These are phyloP conservation scores for Pseudoips prasinana DNA, from an alignment of 2,888 invertebrate genomes.

Conservation along the genomic window DNA sequence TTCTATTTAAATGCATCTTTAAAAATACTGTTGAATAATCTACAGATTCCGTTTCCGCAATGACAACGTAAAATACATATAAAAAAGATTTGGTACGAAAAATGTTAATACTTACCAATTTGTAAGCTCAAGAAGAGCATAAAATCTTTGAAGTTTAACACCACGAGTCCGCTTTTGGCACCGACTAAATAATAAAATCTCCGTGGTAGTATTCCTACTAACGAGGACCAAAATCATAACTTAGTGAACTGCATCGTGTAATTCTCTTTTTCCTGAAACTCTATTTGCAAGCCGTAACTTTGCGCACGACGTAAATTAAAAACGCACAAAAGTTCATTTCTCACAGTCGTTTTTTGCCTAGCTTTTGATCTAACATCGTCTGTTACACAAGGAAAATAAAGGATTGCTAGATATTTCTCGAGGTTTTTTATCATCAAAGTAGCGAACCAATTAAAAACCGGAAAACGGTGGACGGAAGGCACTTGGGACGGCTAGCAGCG, in stretches of 20 bases:
- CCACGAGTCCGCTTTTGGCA: too few relatives aligned
- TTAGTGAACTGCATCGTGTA: constrained; percentile 1
- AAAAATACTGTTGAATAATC: too few relatives aligned
- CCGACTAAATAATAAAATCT: background rate
- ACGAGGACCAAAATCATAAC: constrained; percentile 2
- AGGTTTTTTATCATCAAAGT: constrained; percentile 23
- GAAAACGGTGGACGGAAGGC: constrained; percentile 25
- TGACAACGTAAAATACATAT: too few relatives aligned
- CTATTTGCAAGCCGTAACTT: constrained; percentile 5
- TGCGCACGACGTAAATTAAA: constrained; percentile 24
- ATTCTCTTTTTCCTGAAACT: constrained; percentile 7
- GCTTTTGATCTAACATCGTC: constrained; percentile 25
- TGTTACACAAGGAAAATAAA: constrained; percentile 11
- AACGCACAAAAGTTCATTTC: constrained; percentile 28
- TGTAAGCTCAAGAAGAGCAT: too few relatives aligned
- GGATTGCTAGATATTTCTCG: constrained; percentile 1
- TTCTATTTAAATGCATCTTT: too few relatives aligned
- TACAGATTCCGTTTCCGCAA: too few relatives aligned
- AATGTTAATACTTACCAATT: too few relatives aligned
- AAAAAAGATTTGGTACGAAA: too few relatives aligned
- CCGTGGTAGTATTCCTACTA: background rate
- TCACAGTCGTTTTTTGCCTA: constrained; percentile 12
- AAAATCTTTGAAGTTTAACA: too few relatives aligned
- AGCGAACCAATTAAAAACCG: constrained; percentile 49
- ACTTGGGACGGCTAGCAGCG: constrained; percentile 40